Evolutionary conservation across 2,888 invertebrate species (phyloP), one percentile per base, ranked within the genome.

Genomic region (Gasteruption jaculator): DNA sequence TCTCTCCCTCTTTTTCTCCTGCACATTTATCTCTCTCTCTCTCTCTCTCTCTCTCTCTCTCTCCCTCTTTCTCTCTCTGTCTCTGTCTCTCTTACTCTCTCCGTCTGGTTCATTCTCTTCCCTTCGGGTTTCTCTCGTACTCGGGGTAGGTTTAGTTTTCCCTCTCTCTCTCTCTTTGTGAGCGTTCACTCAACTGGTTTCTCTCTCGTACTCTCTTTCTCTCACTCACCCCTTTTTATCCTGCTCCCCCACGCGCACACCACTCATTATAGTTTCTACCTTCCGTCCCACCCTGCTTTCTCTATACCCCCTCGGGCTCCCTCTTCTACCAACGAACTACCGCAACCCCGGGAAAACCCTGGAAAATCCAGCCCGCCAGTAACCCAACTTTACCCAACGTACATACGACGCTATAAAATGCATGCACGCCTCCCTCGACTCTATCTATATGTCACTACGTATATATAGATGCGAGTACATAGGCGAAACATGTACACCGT

Each of bases 331-430:
- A 51, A 48, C 52, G 56, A 54, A 60, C 60, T 58, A 61, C 59
- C 61, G 60, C 60, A 60, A 63, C 62, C 64, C 66, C 63, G 67
- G 68, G 66, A 65, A 66, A 67, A 67, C 64, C 66, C 68, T 65
- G 68, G 68, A 68, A 68, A 68, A 68, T 68, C 65, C 65, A 66
- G 61, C 61, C 54, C 44, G 57, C 52, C 52, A 49, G 43, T 46
- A 50, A 55, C 57, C 60, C 53, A 58, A 59, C 61, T 58, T 63
- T 52, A 59, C 60, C 57, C 50, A 44, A 40, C 43, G 24, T 27
- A 43, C 26, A 43, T 24, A 16, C 30, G 29, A 37, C 41, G 45
- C 33, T 49, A 56, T 52, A 48, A 54, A 56, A 54, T 48, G 54
- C 57, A 61, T 55, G 56, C 54, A 54, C 52, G 51, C n/a, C n/a